phyloP scores from a whole-genome alignment of 2,888 invertebrate species.

The Brachylomia viminalis region DNA sequence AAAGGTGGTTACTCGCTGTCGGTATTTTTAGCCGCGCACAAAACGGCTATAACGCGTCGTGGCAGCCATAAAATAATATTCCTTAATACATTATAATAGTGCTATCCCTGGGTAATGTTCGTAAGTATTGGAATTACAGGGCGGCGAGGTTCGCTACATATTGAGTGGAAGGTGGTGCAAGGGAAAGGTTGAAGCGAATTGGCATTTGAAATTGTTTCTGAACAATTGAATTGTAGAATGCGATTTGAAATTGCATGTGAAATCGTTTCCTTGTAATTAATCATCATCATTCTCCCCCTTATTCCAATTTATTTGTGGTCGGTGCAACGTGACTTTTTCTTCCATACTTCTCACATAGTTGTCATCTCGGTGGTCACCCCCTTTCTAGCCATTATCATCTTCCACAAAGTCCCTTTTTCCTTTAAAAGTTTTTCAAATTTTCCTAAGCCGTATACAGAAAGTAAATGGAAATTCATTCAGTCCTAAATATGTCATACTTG shows the following conservation, averaged over 20 bases:
- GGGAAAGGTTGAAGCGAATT: slow-evolving; percentile 50
- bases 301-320: background rate
- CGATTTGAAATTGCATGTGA: background rate
- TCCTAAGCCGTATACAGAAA: background rate
- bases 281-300: background rate
- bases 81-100: slow-evolving; percentile 91
- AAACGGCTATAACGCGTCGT: slow-evolving; percentile 84
- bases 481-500: background rate
- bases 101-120: slow-evolving; percentile 88
- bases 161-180: slow-evolving; percentile 74
- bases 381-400: too few species aligned
- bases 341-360: too few species aligned
- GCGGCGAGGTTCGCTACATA: slow-evolving; percentile 85
- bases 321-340: background rate
- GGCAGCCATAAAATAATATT: slow-evolving; percentile 89
- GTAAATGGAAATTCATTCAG: background rate
- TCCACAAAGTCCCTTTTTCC: too few species aligned
- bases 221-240: slow-evolving; percentile 8
- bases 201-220: background rate
- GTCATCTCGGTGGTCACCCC: too few species aligned
- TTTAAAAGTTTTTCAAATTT: too few species aligned
- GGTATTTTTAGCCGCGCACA: slow-evolving; percentile 84
- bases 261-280: background rate
- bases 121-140: slow-evolving; percentile 90
- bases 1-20: slow-evolving; percentile 66